Conservation (phyloP, 1,140 invertebrate genomes). For the Heliothis subflexa region DNA sequence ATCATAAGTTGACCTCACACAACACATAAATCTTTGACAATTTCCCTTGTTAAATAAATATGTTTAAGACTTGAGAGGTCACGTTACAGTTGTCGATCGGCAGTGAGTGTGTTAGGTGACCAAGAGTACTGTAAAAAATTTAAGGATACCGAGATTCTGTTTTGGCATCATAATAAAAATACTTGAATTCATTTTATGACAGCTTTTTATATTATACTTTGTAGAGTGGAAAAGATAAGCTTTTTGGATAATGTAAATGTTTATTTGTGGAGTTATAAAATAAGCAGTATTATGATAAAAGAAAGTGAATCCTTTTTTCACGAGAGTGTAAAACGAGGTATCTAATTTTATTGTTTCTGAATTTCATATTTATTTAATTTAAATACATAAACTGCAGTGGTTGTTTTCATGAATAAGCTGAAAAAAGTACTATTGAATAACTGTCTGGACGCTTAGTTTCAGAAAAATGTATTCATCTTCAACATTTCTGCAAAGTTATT, state of each 20-base stretch:
- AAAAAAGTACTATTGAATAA: no score
- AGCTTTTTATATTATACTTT: conserved; percentile 28
- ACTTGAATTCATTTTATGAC: conserved; percentile 42
- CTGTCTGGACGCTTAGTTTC: no score
- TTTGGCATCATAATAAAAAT: conserved; percentile 46
- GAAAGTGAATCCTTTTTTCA: no score
- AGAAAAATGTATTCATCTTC: no score
- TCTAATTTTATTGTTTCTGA: no score
- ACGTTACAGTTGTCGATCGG: conserved; percentile 36
- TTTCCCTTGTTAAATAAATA: conserved; percentile 25
- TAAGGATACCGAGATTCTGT: conserved; percentile 17
- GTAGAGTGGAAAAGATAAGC: conserved; percentile 37
- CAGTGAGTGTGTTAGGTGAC: conserved; percentile 44
- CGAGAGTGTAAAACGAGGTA: no score
- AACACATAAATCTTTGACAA: conserved; percentile 21
- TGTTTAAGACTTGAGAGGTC: conserved; percentile 33
- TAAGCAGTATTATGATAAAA: no score
- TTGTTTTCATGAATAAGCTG: no score
- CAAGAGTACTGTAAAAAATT: conserved; percentile 31
- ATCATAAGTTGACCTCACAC: conserved; percentile 23
- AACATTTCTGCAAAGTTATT: no score
- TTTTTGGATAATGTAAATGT: conserved; percentile 30
- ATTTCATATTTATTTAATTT: no score
- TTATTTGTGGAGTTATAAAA: conserved; percentile 18
- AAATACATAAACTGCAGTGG: no score